Evolutionary conservation across 2,888 invertebrate genomes (phyloP).

Genomic region (Hedya salicella): DNA sequence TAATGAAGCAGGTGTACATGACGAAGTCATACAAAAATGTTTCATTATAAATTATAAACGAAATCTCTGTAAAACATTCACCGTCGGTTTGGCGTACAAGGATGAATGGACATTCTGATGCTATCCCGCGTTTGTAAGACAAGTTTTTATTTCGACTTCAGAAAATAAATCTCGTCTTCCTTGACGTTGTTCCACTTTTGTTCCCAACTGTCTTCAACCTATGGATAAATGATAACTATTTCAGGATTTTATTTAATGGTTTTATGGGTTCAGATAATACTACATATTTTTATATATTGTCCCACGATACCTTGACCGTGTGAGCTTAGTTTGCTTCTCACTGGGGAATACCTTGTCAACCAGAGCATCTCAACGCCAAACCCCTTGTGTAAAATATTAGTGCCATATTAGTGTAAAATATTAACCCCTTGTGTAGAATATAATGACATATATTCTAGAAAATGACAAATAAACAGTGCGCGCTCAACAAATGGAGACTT

Average conservation of each 20-base stretch:
- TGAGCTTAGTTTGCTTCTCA: no score
- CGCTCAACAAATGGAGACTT: no score
- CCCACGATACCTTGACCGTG: no score
- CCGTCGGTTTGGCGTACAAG: background rate
- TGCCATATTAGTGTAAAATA: no score
- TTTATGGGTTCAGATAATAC: background rate
- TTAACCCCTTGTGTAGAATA: no score
- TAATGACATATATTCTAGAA: no score
- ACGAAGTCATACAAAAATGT: conserved; percentile 18
- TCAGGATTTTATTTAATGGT: background rate
- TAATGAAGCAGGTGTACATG: conserved; percentile 18
- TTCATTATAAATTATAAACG: conserved; percentile 12
- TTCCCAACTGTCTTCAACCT: background rate
- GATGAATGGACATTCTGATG: background rate
- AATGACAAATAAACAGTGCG: no score
- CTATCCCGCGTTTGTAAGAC: background rate
- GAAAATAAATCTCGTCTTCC: conserved; percentile 4
- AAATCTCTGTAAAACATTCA: conserved; percentile 4
- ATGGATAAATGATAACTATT: background rate
- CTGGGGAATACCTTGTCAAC: no score
- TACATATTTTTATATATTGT: background rate
- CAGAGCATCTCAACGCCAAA: no score
- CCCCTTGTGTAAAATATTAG: no score
- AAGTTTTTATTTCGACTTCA: conserved; percentile 4
- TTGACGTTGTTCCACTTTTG: background rate